Percentiles rank a stretch among this genome's conserved stretches.
Evolutionary conservation across 1,140 invertebrate genomes (phyloP).

Genomic region (Drosophila insularis): DNA sequence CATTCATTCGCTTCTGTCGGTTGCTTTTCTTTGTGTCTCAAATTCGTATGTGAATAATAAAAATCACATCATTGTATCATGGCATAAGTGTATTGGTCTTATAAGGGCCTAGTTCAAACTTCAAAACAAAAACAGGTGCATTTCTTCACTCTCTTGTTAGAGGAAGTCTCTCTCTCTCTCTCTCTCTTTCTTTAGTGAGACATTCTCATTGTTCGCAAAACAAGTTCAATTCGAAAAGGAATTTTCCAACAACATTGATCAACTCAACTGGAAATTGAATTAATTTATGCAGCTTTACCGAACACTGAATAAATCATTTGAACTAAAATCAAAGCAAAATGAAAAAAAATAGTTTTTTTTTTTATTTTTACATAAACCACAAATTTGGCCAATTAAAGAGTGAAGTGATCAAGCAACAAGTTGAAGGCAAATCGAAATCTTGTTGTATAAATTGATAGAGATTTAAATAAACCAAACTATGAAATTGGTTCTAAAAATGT

Average conservation of each 20-base stretch:
- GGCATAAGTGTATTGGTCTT: slow-evolving; percentile 51
- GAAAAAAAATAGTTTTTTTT: slow-evolving; percentile 31
- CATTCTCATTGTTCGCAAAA: not conserved
- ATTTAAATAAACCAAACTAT: not conserved
- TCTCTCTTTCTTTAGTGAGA: not conserved
- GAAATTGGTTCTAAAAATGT: not conserved
- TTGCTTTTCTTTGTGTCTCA: slow-evolving; percentile 15
- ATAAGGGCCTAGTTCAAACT: not conserved
- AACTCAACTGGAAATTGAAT: slow-evolving; percentile 13
- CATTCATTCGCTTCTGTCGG: not conserved
- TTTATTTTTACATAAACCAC: slow-evolving; percentile 41
- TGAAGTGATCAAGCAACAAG: not conserved
- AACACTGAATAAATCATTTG: slow-evolving; percentile 36
- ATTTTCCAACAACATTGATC: slow-evolving; percentile 4
- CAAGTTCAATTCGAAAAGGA: not conserved
- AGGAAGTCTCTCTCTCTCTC: not conserved
- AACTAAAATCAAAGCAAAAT: slow-evolving; percentile 30
- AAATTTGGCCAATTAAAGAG: slow-evolving; percentile 35
- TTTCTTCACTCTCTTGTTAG: not conserved
- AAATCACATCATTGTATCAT: slow-evolving; percentile 73
- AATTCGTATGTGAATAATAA: slow-evolving; percentile 52
- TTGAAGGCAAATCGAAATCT: slow-evolving; percentile 21
- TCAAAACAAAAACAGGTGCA: not conserved
- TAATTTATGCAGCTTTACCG: slow-evolving; percentile 59
- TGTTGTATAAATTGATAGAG: not conserved